Percentiles rank a stretch among this genome's conserved stretches.
phyloP scores from a whole-genome alignment of 2,888 invertebrate genomes.

The Halictus ligatus region DNA sequence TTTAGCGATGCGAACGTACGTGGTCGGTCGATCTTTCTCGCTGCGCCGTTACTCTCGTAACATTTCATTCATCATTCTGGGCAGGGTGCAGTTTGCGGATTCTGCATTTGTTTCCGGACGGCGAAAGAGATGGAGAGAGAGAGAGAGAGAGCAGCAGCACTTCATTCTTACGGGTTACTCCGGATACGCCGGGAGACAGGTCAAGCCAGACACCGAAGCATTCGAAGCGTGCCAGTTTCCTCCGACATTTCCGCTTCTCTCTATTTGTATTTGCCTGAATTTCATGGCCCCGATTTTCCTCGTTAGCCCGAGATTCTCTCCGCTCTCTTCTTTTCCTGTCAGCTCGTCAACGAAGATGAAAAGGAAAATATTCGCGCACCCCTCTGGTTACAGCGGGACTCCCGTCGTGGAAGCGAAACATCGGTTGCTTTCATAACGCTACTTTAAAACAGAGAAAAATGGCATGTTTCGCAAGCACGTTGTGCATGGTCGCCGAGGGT shows the following conservation, averaged over 20 bases:
- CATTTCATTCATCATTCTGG: slow-evolving; percentile 66
- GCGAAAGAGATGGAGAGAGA: background rate
- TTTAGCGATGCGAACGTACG: slow-evolving; percentile 30
- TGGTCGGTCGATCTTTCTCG: slow-evolving; percentile 13
- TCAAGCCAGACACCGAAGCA: slow-evolving; percentile 54
- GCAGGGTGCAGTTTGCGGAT: slow-evolving; percentile 60
- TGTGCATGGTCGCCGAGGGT: background rate
- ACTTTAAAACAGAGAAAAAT: slow-evolving; percentile 28
- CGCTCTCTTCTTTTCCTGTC: slow-evolving; percentile 48
- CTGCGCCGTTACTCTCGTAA: slow-evolving; percentile 24
- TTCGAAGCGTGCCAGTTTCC: slow-evolving; percentile 53
- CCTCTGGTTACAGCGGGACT: slow-evolving; percentile 17
- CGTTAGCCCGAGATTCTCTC: slow-evolving; percentile 44
- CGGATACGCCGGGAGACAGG: slow-evolving; percentile 54
- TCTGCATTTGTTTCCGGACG: slow-evolving; percentile 62
- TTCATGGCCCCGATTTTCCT: slow-evolving; percentile 50
- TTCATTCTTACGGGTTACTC: slow-evolving; percentile 60
- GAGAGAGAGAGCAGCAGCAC: slow-evolving; percentile 34
- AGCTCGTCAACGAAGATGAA: slow-evolving; percentile 50
- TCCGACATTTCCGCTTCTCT: slow-evolving; percentile 24
- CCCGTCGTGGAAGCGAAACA: slow-evolving; percentile 27
- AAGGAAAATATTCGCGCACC: slow-evolving; percentile 33
- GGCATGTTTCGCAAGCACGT: background rate
- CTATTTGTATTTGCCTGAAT: slow-evolving; percentile 44
- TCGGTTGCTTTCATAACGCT: slow-evolving; percentile 31